Percentiles rank a stretch among this genome's conserved stretches.
phyloP scores from a whole-genome alignment of 2,888 invertebrate genomes.

The Lissonota sp. region DNA sequence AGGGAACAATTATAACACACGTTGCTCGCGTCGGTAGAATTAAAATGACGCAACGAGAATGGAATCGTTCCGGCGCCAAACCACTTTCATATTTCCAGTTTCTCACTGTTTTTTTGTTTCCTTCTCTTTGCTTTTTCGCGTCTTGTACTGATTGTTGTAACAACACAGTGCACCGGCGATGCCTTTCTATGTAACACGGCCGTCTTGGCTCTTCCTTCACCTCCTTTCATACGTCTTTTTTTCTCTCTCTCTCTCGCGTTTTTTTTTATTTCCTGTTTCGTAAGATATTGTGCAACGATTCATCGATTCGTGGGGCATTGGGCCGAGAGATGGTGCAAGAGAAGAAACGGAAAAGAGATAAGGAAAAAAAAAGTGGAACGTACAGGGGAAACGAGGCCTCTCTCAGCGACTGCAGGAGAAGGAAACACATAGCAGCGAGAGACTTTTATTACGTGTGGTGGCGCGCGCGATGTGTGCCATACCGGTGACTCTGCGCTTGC shows the following conservation, averaged over 20 bases:
- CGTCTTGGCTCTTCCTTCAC: constrained; percentile 31
- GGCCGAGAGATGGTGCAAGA: constrained; percentile 1
- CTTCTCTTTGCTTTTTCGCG: constrained; percentile 28
- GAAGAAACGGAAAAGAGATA: constrained; percentile 16
- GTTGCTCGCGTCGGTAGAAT: constrained; percentile 59
- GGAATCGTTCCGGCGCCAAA: constrained; percentile 69
- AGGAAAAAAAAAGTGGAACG: not conserved
- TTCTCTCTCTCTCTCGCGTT: constrained; percentile 5
- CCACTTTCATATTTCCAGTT: constrained; percentile 71
- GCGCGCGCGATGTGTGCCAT: constrained; percentile 16
- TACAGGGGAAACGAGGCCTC: not conserved
- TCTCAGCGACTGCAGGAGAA: not conserved
- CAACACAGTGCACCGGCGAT: constrained; percentile 6
- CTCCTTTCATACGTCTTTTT: constrained; percentile 43
- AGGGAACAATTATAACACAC: constrained; percentile 56
- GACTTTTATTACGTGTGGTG: constrained; percentile 17
- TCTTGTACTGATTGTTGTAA: constrained; percentile 34
- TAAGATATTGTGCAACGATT: constrained; percentile 67
- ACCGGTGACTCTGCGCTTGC: constrained; percentile 43
- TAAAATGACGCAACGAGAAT: constrained; percentile 66
- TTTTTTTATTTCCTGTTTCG: constrained; percentile 65
- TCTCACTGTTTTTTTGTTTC: constrained; percentile 58
- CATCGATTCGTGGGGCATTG: constrained; percentile 61
- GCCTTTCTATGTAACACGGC: not conserved
- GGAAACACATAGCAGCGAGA: not conserved